Conservation (phyloP, 2,888 invertebrate genomes). For the Oxyteleia sp. region DNA sequence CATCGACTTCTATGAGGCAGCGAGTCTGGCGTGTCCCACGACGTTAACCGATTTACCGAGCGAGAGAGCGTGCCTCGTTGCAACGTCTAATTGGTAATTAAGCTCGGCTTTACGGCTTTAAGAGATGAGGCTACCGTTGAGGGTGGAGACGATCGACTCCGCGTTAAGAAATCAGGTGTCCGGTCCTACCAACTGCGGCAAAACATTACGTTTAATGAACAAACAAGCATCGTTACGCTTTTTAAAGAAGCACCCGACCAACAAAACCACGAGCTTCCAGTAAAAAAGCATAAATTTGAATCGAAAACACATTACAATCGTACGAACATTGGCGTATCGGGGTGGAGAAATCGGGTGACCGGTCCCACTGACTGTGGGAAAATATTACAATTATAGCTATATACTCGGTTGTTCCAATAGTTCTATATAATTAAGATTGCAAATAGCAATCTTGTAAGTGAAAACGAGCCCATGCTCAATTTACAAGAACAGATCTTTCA, state of each 20-base stretch:
- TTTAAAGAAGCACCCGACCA: not conserved
- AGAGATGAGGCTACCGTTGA: slow-evolving; percentile 53
- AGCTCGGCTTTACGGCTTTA: slow-evolving; percentile 83
- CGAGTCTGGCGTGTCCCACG: slow-evolving; percentile 79
- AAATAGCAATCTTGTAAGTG: too few species aligned
- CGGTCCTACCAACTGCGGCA: slow-evolving; percentile 38
- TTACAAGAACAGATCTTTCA: too few species aligned
- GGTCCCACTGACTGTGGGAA: too few species aligned
- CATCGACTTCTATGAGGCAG: slow-evolving; percentile 50
- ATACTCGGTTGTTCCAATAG: too few species aligned
- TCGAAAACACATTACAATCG: slow-evolving; percentile 3
- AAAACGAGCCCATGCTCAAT: too few species aligned
- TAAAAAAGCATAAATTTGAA: not conserved
- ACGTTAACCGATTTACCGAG: slow-evolving; percentile 85
- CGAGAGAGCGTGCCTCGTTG: slow-evolving; percentile 85
- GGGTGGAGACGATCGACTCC: slow-evolving; percentile 22
- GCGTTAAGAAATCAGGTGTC: slow-evolving; percentile 55
- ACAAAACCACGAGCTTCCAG: not conserved
- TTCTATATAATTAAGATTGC: too few species aligned
- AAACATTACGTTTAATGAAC: slow-evolving; percentile 41
- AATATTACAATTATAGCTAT: too few species aligned
- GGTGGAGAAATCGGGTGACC: too few species aligned
- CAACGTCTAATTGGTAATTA: slow-evolving; percentile 87
- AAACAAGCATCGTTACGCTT: slow-evolving; percentile 6
- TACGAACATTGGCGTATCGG: too few species aligned